A percentile compares a stretch with the other conserved stretches of the same genome.
phyloP scores from a whole-genome alignment of 2,888 invertebrate species.

The Drosophila phalerata region DNA sequence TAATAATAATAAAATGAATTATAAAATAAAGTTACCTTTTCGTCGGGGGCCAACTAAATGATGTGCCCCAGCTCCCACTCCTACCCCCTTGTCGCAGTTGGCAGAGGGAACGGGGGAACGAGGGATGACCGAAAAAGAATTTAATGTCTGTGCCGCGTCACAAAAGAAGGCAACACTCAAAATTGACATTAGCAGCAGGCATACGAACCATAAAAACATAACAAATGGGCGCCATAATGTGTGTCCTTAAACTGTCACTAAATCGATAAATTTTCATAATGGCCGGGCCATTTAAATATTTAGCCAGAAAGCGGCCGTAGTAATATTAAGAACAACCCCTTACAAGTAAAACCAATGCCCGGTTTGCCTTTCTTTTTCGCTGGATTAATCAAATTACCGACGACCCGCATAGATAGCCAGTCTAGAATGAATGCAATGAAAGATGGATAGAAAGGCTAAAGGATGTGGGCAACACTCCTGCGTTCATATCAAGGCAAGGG shows the following conservation, averaged over 20 bases:
- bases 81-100: not conserved
- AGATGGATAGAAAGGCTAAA: constrained; percentile 10
- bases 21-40: constrained; percentile 81
- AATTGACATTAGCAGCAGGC: constrained; percentile 80
- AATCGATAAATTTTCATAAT: constrained; percentile 84
- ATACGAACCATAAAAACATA: constrained; percentile 79
- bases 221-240: constrained; percentile 82
- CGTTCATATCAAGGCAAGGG: constrained; percentile 74
- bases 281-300: constrained; percentile 81
- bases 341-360: constrained; percentile 38
- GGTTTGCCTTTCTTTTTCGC: constrained; percentile 41
- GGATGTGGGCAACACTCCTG: constrained; percentile 13
- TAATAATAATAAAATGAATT: constrained; percentile 81
- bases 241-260: constrained; percentile 83
- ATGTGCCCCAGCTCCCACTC: constrained; percentile 29
- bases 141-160: constrained; percentile 69
- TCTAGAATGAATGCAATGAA: not conserved
- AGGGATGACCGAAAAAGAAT: constrained; percentile 37
- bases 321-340: constrained; percentile 49
- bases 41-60: constrained; percentile 66
- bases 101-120: not conserved
- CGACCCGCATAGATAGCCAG: constrained; percentile 68
- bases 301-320: constrained; percentile 42
- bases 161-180: constrained; percentile 71
- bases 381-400: constrained; percentile 79